Evolutionary conservation across 2,797 vertebrate genomes (phyloP), one percentile per base, ranked within the genome.

Genomic region (Cichlasoma orientale): DNA sequence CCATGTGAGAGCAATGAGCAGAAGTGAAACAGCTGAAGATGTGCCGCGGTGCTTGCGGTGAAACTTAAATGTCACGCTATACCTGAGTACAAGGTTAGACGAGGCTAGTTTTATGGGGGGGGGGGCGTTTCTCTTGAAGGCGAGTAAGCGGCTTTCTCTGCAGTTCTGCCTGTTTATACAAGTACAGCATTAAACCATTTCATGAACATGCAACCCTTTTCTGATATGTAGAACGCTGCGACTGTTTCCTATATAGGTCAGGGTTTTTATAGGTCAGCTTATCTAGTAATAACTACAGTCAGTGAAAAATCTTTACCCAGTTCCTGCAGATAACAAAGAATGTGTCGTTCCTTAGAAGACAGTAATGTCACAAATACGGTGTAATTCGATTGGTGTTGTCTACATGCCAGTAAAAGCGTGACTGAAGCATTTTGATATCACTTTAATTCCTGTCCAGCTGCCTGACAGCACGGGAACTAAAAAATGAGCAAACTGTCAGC

Each of bases 21-120:
- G 90, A 93, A 93, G 78, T 88, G 89, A 93, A 92, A 90, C 41
- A 71, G 53, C 70, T 69, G 29, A 72, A 74, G 78, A 78, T 3
- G n/a, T 47, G 77, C 2, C 77, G 77, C 5, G 91, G 88, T 81
- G n/a, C 6, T 44, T 80, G 89, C 53, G 78, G 87, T 77, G 38
- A 52, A 54, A 52, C 68, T 72, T 23, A 86, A 66, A 80, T 80
- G 76, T 80, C 88, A 87, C 72, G 72, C 53, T 13, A 57, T 88
- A 82, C 82, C 82, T 80, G 70, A 2, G 14, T 63, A 29, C 58
- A 23, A 56, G 63, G 66, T 70, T 19, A 76, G 63, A 84, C 1
- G 23, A 75, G 23, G 16, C 1, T 0, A 7, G 27, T 29, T 68
- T 68, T 25, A 47, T 19, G 29, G 21, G 3, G 10, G 12, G 23